A percentile compares a stretch with the other conserved stretches of the same genome.
Evolutionary conservation across 2,113 vertebrate genomes (phyloP).

Genomic region (Fulica atra): DNA sequence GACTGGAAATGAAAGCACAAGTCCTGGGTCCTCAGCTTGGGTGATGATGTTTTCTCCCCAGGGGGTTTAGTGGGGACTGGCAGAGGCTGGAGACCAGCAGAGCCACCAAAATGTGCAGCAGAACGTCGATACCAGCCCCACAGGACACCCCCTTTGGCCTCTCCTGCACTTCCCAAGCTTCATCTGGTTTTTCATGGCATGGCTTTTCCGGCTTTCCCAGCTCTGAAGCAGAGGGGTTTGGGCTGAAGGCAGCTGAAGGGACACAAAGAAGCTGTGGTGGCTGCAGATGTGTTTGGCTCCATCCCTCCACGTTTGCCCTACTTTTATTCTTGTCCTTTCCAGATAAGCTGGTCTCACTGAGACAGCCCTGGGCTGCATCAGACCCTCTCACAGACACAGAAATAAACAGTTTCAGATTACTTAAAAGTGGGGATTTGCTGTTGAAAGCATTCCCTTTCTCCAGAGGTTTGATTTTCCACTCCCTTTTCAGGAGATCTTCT

Average conservation of each 20-base stretch:
- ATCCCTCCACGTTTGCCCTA: neutral
- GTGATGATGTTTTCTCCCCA: accelerated
- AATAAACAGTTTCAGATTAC: neutral
- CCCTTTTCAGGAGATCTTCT: neutral
- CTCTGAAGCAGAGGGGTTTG: neutral
- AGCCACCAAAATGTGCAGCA: accelerated
- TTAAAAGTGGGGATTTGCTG: accelerated
- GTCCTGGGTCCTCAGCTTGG: accelerated
- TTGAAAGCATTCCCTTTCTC: neutral
- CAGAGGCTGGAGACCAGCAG: neutral
- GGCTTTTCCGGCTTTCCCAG: neutral
- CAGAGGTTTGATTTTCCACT: neutral
- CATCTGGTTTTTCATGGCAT: neutral
- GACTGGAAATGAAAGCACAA: neutral
- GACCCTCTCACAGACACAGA: neutral
- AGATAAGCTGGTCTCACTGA: neutral
- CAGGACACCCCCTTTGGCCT: neutral
- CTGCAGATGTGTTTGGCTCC: neutral
- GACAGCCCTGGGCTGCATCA: neutral
- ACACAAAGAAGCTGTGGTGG: neutral
- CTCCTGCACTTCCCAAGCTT: neutral
- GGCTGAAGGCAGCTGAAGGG: accelerated
- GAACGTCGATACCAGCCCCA: accelerated
- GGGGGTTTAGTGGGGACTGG: accelerated
- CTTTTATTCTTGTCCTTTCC: neutral